phyloP scores from a whole-genome alignment of 2,888 invertebrate species.

The Tinea pellionella region DNA sequence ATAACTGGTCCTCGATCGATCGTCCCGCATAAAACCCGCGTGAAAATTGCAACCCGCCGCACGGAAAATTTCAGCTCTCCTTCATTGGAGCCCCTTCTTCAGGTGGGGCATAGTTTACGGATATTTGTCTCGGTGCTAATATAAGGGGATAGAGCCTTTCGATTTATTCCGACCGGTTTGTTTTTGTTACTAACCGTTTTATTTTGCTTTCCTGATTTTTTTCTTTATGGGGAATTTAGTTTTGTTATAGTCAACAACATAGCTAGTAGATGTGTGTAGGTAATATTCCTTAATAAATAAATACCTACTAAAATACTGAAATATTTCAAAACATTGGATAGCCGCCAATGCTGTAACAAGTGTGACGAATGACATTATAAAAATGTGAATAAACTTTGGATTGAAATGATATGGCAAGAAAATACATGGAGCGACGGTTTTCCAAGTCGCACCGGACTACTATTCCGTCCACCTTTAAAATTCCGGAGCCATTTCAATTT shows the following conservation, averaged over 20 bases:
- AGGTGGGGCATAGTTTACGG: slow-evolving; percentile 43
- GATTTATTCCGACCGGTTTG: slow-evolving; percentile 44
- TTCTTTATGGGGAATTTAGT: background rate
- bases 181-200: slow-evolving; percentile 25
- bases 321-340: background rate
- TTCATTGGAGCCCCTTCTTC: slow-evolving; percentile 19
- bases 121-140: slow-evolving; percentile 32
- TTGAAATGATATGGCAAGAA: slow-evolving; percentile 59
- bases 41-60: slow-evolving; percentile 57
- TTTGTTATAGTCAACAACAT: slow-evolving; percentile 7
- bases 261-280: background rate
- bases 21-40: slow-evolving; percentile 40
- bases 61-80: slow-evolving; percentile 27
- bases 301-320: background rate
- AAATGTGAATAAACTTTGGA: slow-evolving; percentile 3
- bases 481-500: slow-evolving; percentile 58
- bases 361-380: background rate
- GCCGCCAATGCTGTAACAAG: background rate
- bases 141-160: slow-evolving; percentile 33
- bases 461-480: slow-evolving; percentile 58
- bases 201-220: slow-evolving; percentile 20
- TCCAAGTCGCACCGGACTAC: slow-evolving; percentile 56
- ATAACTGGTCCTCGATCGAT: slow-evolving; percentile 44
- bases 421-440: slow-evolving; percentile 66
- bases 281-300: background rate